A percentile compares a stretch with the other conserved stretches of the same genome.
Evolutionary conservation across 2,888 invertebrate species (phyloP).

Genomic region (Tipula helvola): DNA sequence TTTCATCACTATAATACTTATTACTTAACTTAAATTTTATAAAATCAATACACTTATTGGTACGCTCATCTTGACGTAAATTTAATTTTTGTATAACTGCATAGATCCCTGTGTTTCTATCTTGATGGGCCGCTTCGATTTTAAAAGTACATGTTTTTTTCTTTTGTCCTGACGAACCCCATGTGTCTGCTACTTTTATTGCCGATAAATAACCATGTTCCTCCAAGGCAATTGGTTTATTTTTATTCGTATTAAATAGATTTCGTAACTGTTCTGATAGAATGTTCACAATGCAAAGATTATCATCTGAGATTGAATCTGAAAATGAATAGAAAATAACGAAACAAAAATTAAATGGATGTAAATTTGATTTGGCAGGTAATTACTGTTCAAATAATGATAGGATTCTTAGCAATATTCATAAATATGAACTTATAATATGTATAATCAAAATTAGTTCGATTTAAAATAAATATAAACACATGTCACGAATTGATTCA

Average conservation of each 20-base stretch:
- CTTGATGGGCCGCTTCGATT: background rate
- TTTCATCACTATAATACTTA: conserved; percentile 5
- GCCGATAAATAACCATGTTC: background rate
- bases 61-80: background rate
- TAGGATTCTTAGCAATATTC: too few relatives aligned
- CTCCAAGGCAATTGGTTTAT: background rate
- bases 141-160: background rate
- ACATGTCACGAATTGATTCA: too few relatives aligned
- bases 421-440: too few relatives aligned
- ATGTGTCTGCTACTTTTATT: background rate
- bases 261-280: background rate
- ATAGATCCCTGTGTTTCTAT: background rate
- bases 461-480: too few relatives aligned
- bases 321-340: background rate
- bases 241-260: background rate
- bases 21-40: conserved; percentile 7
- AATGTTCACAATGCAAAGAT: background rate
- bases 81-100: background rate
- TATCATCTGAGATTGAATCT: background rate
- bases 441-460: too few relatives aligned
- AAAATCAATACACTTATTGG: background rate
- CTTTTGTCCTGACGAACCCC: background rate
- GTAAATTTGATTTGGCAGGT: background rate
- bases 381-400: background rate
- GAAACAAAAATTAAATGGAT: background rate